Percentiles rank a stretch among this genome's conserved stretches.
phyloP scores from a whole-genome alignment of 2,113 vertebrate genomes.

The Alces alces region DNA sequence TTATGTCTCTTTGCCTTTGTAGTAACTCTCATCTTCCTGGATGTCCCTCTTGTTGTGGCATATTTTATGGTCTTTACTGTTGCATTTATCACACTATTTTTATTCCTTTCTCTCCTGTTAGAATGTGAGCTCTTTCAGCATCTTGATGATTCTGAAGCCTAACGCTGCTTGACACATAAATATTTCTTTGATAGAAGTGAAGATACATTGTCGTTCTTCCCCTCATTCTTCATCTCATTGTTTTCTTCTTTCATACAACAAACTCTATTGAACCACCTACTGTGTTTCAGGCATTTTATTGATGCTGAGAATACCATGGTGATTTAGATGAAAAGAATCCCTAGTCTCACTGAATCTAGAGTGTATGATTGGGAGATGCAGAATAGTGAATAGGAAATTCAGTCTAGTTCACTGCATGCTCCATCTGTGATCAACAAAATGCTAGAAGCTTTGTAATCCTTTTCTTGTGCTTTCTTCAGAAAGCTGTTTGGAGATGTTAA shows the following conservation, averaged over 20 bases:
- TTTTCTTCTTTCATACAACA: not conserved
- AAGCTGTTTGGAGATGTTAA: constrained; percentile 21
- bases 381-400: not conserved
- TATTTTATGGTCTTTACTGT: not conserved
- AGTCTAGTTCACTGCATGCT: not conserved
- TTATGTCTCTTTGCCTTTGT: not conserved
- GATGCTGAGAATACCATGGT: not conserved
- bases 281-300: not conserved
- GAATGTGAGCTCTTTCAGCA: not conserved
- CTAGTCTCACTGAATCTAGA: not conserved
- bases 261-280: not conserved
- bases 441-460: not conserved
- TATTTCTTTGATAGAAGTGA: not conserved
- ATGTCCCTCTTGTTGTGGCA: not conserved
- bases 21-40: not conserved
- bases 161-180: not conserved
- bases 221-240: not conserved
- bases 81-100: not conserved
- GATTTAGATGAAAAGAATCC: not conserved
- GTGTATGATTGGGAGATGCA: not conserved
- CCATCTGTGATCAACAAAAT: not conserved
- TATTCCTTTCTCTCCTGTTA: not conserved
- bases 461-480: constrained; percentile 1
- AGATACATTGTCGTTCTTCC: not conserved
- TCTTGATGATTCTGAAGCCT: not conserved